phyloP scores from a whole-genome alignment of 2,797 vertebrate genomes.

The Menidia menidia region DNA sequence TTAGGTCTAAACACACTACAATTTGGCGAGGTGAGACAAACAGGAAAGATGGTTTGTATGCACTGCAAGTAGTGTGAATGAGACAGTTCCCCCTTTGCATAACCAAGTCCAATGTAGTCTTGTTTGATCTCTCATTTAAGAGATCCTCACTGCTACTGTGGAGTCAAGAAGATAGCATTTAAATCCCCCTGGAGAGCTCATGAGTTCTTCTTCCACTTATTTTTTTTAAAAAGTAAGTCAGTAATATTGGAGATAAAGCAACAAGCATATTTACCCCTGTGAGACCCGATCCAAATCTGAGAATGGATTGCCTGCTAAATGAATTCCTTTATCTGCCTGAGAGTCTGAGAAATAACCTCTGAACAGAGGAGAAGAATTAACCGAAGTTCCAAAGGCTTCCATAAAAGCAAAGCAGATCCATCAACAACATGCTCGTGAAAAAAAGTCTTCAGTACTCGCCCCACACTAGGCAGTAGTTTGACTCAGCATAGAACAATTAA shows the following conservation, averaged over 20 bases:
- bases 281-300: constrained; percentile 77
- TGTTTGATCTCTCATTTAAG: constrained; percentile 39
- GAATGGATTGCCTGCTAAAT: constrained; percentile 79
- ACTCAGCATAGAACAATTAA: constrained; percentile 27
- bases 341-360: constrained; percentile 74
- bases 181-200: constrained; percentile 50
- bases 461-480: constrained; percentile 22
- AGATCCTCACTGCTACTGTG: constrained; percentile 33
- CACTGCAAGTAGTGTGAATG: constrained; percentile 14
- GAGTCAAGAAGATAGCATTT: constrained; percentile 58
- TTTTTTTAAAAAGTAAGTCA: constrained; percentile 48
- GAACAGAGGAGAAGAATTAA: constrained; percentile 72
- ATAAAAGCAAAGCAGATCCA: constrained; percentile 48
- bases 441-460: constrained; percentile 24
- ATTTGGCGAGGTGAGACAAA: constrained; percentile 41
- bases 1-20: constrained; percentile 47
- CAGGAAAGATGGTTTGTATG: constrained; percentile 17
- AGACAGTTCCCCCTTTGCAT: constrained; percentile 6
- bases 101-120: constrained; percentile 9
- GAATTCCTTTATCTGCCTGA: constrained; percentile 78
- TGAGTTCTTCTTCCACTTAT: constrained; percentile 6
- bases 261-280: constrained; percentile 75
- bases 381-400: constrained; percentile 20
- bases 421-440: constrained; percentile 53
- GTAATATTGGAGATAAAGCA: constrained; percentile 72